Percentiles rank a stretch among this genome's conserved stretches.
These are phyloP conservation scores for Pangasius djambal DNA, from an alignment of 2,797 vertebrate genomes.

Conservation along the genomic window DNA sequence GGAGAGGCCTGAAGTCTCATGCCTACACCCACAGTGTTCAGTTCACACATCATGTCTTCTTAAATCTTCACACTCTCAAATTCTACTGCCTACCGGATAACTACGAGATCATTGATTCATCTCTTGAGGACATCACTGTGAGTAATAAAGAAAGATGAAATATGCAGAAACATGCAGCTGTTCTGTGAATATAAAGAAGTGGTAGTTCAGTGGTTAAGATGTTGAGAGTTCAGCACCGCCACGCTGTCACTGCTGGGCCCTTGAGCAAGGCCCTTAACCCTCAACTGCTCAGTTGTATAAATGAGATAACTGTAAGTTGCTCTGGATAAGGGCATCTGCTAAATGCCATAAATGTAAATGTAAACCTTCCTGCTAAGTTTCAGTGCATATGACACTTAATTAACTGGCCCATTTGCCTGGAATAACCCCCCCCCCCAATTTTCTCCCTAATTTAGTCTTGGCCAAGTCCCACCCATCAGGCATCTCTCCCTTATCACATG, in stretches of 20 bases:
- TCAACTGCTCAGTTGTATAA: too few species aligned
- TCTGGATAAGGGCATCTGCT: too few species aligned
- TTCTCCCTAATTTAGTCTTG: too few species aligned
- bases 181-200: neutral
- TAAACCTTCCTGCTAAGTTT: neutral
- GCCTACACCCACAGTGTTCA: conserved; percentile 97
- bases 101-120: conserved; percentile 98
- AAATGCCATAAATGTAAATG: too few species aligned
- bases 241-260: too few species aligned
- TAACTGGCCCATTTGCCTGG: neutral
- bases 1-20: conserved; percentile 93
- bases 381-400: neutral
- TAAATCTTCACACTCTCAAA: conserved; percentile 95
- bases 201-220: too few species aligned
- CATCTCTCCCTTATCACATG: too few species aligned
- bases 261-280: too few species aligned
- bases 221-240: too few species aligned
- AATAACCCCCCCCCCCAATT: too few species aligned
- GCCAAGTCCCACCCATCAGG: too few species aligned
- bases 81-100: conserved; percentile 98
- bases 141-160: conserved; percentile 43
- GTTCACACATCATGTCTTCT: conserved; percentile 94
- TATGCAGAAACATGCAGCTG: neutral
- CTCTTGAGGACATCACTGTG: conserved; percentile 95
- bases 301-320: too few species aligned